Conservation (phyloP, 2,113 vertebrate genomes). For the Osmerus eperlanus region DNA sequence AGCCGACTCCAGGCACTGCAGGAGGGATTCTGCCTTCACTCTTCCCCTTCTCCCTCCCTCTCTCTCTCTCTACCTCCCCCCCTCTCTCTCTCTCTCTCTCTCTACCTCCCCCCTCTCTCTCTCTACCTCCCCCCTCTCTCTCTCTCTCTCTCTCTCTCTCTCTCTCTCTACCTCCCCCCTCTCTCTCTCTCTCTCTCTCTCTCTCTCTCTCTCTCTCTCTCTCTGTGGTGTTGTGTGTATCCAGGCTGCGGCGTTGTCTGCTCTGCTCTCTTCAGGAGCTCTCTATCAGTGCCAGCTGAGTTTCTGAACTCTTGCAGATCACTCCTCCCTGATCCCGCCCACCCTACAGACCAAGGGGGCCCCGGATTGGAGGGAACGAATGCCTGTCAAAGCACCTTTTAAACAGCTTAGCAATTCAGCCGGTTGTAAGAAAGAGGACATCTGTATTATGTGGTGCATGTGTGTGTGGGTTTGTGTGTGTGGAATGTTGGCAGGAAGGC, state of each 20-base stretch:
- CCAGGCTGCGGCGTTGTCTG: background rate
- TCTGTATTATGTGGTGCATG: conserved; percentile 8
- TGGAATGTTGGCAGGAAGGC: conserved; percentile 35
- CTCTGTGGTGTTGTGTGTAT: conserved; percentile 5
- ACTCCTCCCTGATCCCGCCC: background rate
- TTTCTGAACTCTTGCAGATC: background rate
- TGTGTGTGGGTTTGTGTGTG: conserved; percentile 27
- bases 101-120: background rate
- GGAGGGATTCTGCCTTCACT: background rate
- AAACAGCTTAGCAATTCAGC: conserved; percentile 30
- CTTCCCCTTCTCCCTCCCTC: conserved; percentile 12
- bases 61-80: background rate
- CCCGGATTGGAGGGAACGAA: conserved; percentile 27
- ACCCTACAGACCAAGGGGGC: background rate
- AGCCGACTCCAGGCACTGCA: too few species aligned
- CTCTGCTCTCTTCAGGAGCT: background rate
- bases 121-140: background rate
- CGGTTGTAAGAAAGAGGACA: conserved; percentile 25
- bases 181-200: background rate
- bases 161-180: conserved; percentile 20
- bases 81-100: background rate
- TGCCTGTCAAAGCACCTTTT: conserved; percentile 18
- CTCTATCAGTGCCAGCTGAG: background rate
- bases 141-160: background rate
- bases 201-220: background rate